A percentile compares a stretch with the other conserved stretches of the same genome.
These are phyloP conservation scores for Leptinotarsa peninsularis DNA, from an alignment of 2,888 invertebrate genomes.

Conservation along the genomic window DNA sequence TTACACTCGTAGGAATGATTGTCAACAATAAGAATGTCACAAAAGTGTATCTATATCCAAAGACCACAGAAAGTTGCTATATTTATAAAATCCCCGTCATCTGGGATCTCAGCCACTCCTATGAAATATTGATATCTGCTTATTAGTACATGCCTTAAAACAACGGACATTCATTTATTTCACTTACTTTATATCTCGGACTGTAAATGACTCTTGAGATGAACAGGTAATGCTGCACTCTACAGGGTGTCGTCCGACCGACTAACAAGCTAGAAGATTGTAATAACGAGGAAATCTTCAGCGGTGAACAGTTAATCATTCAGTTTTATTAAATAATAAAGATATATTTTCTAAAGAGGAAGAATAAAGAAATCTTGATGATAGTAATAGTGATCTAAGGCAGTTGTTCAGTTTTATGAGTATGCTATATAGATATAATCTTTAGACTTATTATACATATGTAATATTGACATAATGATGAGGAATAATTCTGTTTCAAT, in stretches of 20 bases:
- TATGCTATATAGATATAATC: no score
- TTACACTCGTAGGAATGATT: no score
- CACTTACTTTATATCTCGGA: conserved; percentile 54
- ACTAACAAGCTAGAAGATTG: conserved; percentile 7
- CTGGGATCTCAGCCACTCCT: not conserved
- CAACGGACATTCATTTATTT: conserved; percentile 56
- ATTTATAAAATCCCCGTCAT: not conserved
- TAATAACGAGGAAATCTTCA: not conserved
- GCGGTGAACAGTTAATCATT: not conserved
- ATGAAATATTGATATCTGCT: conserved; percentile 56
- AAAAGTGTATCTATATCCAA: no score
- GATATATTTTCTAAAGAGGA: not conserved
- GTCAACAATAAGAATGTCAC: no score
- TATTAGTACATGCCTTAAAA: conserved; percentile 56
- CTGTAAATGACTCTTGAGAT: conserved; percentile 7
- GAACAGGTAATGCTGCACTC: conserved; percentile 7
- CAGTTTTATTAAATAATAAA: not conserved
- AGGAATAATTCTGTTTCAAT: no score
- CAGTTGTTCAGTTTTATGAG: no score
- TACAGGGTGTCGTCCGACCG: conserved; percentile 8
- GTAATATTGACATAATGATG: no score
- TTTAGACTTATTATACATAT: no score
- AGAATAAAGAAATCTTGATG: no score
- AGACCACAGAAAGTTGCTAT: no score
- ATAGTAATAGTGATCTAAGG: no score